phyloP scores from a whole-genome alignment of 2,113 vertebrate genomes.

The Callithrix jacchus region DNA sequence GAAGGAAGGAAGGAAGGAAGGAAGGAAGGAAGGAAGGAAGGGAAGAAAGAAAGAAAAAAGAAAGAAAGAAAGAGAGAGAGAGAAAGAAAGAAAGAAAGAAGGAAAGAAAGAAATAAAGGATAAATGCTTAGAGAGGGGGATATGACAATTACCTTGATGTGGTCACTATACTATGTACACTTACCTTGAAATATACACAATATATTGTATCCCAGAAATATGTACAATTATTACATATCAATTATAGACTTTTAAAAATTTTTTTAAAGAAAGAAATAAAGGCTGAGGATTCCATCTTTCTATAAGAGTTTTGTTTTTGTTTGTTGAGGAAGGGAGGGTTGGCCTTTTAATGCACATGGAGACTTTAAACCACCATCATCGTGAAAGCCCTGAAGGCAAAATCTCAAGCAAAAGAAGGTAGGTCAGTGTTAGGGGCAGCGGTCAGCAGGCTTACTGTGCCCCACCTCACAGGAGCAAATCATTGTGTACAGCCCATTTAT shows the following conservation, averaged over 20 bases:
- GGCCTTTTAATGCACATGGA: not conserved
- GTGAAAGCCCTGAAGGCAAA: not conserved
- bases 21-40: rapidly evolving
- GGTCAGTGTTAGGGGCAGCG: not conserved
- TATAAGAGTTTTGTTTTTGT: not conserved
- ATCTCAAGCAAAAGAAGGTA: not conserved
- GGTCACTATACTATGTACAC: too few species aligned
- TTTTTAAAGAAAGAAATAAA: not conserved
- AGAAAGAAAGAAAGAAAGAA: rapidly evolving
- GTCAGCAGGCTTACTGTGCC: not conserved
- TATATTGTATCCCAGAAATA: too few species aligned
- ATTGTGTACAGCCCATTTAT: not conserved
- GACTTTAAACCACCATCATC: not conserved
- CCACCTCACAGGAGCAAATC: not conserved
- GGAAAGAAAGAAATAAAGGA: rapidly evolving
- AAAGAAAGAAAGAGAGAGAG: too few species aligned
- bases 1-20: rapidly evolving
- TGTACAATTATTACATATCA: too few species aligned
- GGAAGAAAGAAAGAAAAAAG: rapidly evolving
- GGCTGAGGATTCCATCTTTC: not conserved
- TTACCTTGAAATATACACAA: too few species aligned
- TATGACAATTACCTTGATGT: too few species aligned
- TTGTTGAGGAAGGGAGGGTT: not conserved
- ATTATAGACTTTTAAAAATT: too few species aligned
- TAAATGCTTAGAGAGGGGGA: too few species aligned